Base-by-base conservation (phyloP, 1,140 invertebrate species). In the Caenorhabditis brenneri region DNA sequence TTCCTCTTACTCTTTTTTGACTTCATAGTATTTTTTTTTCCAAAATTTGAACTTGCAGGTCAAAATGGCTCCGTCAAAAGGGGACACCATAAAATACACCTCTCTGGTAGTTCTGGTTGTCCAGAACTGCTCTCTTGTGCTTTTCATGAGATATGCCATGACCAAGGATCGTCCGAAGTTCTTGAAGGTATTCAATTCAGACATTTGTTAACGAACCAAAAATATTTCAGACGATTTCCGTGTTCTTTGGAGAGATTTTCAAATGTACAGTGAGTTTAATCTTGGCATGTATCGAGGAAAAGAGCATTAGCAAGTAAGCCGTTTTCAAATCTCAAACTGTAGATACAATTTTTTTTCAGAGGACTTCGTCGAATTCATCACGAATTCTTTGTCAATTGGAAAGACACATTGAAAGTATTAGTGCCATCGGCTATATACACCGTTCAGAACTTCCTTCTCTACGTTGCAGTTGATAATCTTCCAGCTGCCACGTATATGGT, bases 401-500 rank as follows among this genome's bases (percentile, higher is more conserved):
- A 94, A 5, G 97, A 99, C 91, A 98, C 96, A 2, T 91, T 97
- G 3, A 95, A 96, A 93, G 92, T 92, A 58, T 95, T 95, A 88
- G 94, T 99, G 36, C 97, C 97, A 80, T 97, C 97, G 3, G 93
- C 98, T 88, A 93, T 99, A 0, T 99, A 99, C 90, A 94, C 97
- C 53, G 92, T 99, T 85, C 98, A 99, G 92, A 99, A 99, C 91
- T 99, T 99, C 93, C 93, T 99, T 60, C 92, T 99, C 0, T 99
- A 98, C 92, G 93, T 99, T 39, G 97, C 97, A 10, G 95, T 97
- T 39, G 96, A 96, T 27, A 97, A 99, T 93, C 93, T 99, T 84
- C 97, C 99, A 93, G 97, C 97, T 83, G 97, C 97, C 7, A 99
- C 97, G n/a, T 96, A 96, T 93, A 97, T 99, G 93, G 96, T 99